phyloP scores from a whole-genome alignment of 1,140 invertebrate species.

The Mercenaria mercenaria region DNA sequence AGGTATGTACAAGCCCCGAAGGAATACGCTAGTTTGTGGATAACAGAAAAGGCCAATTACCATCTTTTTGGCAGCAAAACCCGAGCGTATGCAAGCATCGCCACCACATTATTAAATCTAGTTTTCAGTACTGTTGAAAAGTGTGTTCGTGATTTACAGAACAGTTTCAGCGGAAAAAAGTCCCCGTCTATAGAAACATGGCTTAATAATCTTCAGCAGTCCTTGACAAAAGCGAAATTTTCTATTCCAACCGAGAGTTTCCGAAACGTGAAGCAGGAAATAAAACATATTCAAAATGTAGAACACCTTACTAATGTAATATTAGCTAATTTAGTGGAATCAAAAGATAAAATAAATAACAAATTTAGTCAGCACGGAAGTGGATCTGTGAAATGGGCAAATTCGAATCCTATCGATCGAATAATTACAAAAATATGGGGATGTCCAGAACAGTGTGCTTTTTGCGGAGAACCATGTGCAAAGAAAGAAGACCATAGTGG shows the following conservation, averaged over 20 bases:
- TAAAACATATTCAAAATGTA: neutral
- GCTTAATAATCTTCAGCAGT: neutral
- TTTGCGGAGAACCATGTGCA: conserved; percentile 17
- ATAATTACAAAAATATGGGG: neutral
- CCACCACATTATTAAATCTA: neutral
- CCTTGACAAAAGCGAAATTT: neutral
- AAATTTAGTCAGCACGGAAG: too few relatives aligned
- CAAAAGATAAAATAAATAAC: too few relatives aligned
- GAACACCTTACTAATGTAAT: neutral
- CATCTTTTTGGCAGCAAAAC: neutral
- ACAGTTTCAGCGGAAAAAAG: too few relatives aligned
- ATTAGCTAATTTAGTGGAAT: too few relatives aligned
- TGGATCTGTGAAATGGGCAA: too few relatives aligned
- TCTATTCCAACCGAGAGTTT: neutral
- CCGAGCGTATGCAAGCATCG: neutral
- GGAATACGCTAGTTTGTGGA: neutral
- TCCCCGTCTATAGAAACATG: neutral
- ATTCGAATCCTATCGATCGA: neutral
- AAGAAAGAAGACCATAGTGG: neutral
- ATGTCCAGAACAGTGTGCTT: neutral
- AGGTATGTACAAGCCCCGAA: neutral
- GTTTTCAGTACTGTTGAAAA: neutral
- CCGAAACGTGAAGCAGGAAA: neutral
- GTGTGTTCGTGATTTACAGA: neutral
- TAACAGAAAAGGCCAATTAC: neutral